Evolutionary conservation across 2,888 invertebrate species (phyloP), one percentile per base, ranked within the genome.

Genomic region (Tortrix viridana): DNA sequence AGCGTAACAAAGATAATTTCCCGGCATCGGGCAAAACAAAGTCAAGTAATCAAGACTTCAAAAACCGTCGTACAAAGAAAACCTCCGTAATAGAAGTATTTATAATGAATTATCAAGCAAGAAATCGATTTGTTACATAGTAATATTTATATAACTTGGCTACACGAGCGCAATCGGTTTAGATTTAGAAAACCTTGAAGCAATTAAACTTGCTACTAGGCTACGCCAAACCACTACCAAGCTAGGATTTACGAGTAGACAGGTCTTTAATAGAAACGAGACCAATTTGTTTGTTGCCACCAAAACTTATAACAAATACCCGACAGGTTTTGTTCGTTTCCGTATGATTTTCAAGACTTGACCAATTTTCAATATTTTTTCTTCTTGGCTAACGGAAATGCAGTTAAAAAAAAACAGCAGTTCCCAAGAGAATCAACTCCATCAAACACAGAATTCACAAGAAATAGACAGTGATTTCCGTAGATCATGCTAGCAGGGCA

Each of bases 31-130:
- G 50, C 20, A 52, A 50, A 50, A 50, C 37, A 18, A 5, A 50
- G 50, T 50, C 32, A 12, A 32, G 12, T 32, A 32, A 12, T 32
- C 32, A 50, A 58, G 41, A 9, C 32, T 58, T 41, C 14, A 19
- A 9, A 19, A 50, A 52, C 37, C 26, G 26, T 7, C 26, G 26
- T 32, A 32, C 12, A 3, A 32, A 19, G 22, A 50, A 20, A 38
- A 20, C 56, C 56, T 46, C 20, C 56, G 46, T 62, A 46, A 57
- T 38, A 37, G 32, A 19, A 22, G 56, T 62, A 46, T 56, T 37
- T 16, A 56, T 56, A 62, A 62, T 62, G 55, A 43, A 55, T 56
- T 55, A 43, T 60, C 37, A 46, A 44, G 44, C 55, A 23, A 20
- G 37, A 22, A 62, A 62, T 50, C 61, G 43, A 50, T 46, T 62